Evolutionary conservation across 1,140 invertebrate species (phyloP), one percentile per base, ranked within the genome.

Genomic region (Cydia strobilella): DNA sequence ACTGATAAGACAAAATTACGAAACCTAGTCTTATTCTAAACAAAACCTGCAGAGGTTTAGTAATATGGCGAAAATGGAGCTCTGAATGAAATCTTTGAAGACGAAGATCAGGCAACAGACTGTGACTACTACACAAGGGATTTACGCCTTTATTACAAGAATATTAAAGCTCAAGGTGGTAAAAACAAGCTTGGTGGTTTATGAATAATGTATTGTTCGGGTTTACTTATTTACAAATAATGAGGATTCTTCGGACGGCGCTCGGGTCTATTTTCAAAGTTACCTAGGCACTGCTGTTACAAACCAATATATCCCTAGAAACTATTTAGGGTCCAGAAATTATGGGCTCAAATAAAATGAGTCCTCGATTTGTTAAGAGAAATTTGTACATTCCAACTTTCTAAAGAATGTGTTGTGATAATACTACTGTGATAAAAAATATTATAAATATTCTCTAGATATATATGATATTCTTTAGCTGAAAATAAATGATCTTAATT

Each of bases 191-290:
- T 35, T 69, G 13, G 63, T 69, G 27, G 63, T 69, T 69, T 69
- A 69, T 69, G 65, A 69, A 69, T 69, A 69, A 69, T 69, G 65
- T 69, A 69, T 69, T 13, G 65, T 13, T 69, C 15, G 27, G 65
- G 65, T 69, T 69, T 69, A 69, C 42, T 69, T 69, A 69, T 69
- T 69, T 69, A 69, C 65, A 69, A 69, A 69, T 69, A 69, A 69
- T 69, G 65, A 69, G 65, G 15, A 69, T 69, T 69, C 15, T 39
- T 35, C 23, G 25, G 63, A 35, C 23, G 27, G 13, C 10, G 48
- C 48, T 6, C 23, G 27, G 25, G n/a, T 51, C 48, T n/a, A 15
- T 23, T 59, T 10, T 18, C 63, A 31, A 65, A 51, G 48, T n/a
- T 51, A 48, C 15, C 4, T 18, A 0, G 12, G 15, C 15, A 10